phyloP scores from a whole-genome alignment of 2,797 vertebrate genomes.

The Micromesistius poutassou region DNA sequence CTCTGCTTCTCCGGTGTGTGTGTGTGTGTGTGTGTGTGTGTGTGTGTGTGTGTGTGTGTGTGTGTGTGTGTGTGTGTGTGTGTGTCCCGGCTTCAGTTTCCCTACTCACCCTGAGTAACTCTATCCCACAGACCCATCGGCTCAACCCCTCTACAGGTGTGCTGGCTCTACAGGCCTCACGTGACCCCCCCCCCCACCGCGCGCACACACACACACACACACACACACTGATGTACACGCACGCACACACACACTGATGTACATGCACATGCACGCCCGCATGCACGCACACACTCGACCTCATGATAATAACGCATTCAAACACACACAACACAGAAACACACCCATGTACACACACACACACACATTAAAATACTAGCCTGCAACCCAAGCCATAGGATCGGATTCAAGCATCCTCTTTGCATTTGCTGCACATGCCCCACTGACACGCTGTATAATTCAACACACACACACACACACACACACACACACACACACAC shows the following conservation, averaged over 20 bases:
- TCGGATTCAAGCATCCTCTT: slow-evolving; percentile 48
- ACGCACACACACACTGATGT: slow-evolving; percentile 5
- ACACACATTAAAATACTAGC: slow-evolving; percentile 6
- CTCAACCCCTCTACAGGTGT: slow-evolving; percentile 11
- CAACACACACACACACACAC: slow-evolving; percentile 8
- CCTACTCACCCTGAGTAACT: slow-evolving; percentile 24
- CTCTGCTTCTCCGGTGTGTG: slow-evolving; percentile 12
- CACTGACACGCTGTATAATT: slow-evolving; percentile 1
- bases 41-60: slow-evolving; percentile 11
- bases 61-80: slow-evolving; percentile 14
- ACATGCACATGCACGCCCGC: background rate
- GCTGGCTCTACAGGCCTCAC: background rate
- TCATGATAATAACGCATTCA: no score
- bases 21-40: background rate
- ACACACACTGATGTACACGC: background rate
- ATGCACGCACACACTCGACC: background rate
- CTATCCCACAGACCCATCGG: slow-evolving; percentile 14
- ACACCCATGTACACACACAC: slow-evolving; percentile 3
- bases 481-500: slow-evolving; percentile 17
- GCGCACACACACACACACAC: background rate
- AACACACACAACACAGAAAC: background rate
- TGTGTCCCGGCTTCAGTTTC: slow-evolving; percentile 33
- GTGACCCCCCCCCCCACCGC: background rate
- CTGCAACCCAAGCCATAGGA: slow-evolving; percentile 53
- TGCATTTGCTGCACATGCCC: background rate